phyloP scores from a whole-genome alignment of 2,888 invertebrate species.

The Thera obeliscata region DNA sequence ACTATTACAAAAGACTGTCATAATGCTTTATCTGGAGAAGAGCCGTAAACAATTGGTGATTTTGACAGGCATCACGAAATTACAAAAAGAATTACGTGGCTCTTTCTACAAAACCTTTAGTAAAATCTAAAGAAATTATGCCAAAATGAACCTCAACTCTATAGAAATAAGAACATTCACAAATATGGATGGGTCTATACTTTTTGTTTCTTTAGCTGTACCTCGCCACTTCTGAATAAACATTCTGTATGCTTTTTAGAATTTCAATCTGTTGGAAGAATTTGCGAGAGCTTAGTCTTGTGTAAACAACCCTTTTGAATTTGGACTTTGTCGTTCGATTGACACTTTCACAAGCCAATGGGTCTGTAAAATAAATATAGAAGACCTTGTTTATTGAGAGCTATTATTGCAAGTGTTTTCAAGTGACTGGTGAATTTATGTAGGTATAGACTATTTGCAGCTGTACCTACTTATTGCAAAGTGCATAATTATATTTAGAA shows the following conservation, averaged over 20 bases:
- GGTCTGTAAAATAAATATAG: conserved; percentile 53
- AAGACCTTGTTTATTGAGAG: conserved; percentile 19
- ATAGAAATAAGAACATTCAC: conserved; percentile 33
- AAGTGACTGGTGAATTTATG: conserved; percentile 28
- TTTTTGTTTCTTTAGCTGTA: conserved; percentile 71
- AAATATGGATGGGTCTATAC: conserved; percentile 27
- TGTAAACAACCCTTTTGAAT: conserved; percentile 70
- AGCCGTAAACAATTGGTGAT: conserved; percentile 76
- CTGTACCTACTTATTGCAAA: neutral
- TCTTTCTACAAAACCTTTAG: conserved; percentile 25
- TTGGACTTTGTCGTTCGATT: conserved; percentile 56
- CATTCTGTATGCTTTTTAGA: conserved; percentile 58
- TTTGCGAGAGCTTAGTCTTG: conserved; percentile 62
- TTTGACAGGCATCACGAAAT: conserved; percentile 75
- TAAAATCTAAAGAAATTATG: neutral
- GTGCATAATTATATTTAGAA: too few relatives aligned
- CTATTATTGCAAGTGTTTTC: conserved; percentile 40
- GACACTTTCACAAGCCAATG: conserved; percentile 50
- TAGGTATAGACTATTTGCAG: neutral
- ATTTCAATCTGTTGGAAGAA: conserved; percentile 62
- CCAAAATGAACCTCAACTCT: conserved; percentile 49
- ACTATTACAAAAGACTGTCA: conserved; percentile 71
- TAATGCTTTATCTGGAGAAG: conserved; percentile 63
- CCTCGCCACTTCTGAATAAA: conserved; percentile 70
- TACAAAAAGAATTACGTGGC: conserved; percentile 73